These are phyloP conservation scores for Macrotrachela quadricornifera DNA, from an alignment of 1,140 invertebrate species.

Conservation along the genomic window DNA sequence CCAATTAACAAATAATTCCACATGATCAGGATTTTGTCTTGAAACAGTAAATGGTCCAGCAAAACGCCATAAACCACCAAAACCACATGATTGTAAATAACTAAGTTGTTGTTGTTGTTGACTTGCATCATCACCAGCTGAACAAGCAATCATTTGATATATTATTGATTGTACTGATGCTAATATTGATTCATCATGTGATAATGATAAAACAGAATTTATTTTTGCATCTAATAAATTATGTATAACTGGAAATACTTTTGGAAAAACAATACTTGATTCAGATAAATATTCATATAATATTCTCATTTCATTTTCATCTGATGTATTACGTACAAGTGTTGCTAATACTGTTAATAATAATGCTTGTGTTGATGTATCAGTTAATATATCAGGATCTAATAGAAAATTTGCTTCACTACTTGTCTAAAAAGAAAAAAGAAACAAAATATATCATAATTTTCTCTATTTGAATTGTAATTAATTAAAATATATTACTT, in stretches of 20 bases:
- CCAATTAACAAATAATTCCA: slow-evolving; percentile 84
- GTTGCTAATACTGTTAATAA: slow-evolving; percentile 81
- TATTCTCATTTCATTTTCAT: slow-evolving; percentile 75
- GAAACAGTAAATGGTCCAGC: slow-evolving; percentile 88
- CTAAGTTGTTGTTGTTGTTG: slow-evolving; percentile 67
- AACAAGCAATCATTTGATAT: slow-evolving; percentile 63
- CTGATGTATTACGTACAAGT: slow-evolving; percentile 79
- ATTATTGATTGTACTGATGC: slow-evolving; percentile 83
- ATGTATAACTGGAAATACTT: slow-evolving; percentile 76
- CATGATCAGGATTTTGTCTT: slow-evolving; percentile 63
- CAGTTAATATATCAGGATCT: slow-evolving; percentile 71
- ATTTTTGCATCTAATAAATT: slow-evolving; percentile 83
- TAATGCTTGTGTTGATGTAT: slow-evolving; percentile 71
- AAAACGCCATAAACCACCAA: slow-evolving; percentile 35
- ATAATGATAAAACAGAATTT: slow-evolving; percentile 65
- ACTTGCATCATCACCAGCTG: slow-evolving; percentile 48
- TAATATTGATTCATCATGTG: slow-evolving; percentile 75
- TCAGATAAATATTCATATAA: slow-evolving; percentile 88
- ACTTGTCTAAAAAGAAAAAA: neutral
- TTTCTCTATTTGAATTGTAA: too few species aligned
- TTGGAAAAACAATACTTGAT: slow-evolving; percentile 81
- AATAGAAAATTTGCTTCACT: slow-evolving; percentile 72
- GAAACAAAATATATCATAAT: too few species aligned
- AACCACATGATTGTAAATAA: slow-evolving; percentile 11
- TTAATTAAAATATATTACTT: too few species aligned